These are phyloP conservation scores for Cheumatopsyche charites DNA, from an alignment of 1,140 invertebrate genomes.

Conservation along the genomic window DNA sequence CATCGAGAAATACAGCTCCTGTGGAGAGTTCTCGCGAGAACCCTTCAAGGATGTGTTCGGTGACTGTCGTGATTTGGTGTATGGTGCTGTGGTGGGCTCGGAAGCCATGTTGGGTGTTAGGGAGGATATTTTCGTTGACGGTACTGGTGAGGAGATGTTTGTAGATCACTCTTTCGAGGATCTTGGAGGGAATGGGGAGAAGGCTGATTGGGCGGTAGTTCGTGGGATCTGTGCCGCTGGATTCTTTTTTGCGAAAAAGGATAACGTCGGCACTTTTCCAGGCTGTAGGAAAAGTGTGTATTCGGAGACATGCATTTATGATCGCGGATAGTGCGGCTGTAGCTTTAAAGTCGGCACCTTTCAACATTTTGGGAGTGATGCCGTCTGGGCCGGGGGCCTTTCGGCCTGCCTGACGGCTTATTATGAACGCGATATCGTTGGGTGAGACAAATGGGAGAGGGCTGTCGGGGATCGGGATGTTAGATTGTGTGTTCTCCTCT, in stretches of 20 bases:
- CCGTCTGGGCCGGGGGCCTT: background rate
- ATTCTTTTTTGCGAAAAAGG: background rate
- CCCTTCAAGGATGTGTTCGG: slow-evolving; percentile 40
- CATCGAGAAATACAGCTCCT: slow-evolving; percentile 48
- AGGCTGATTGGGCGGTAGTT: slow-evolving; percentile 47
- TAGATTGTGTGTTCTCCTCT: background rate
- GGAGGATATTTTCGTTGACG: no score
- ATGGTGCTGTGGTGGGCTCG: slow-evolving; percentile 40
- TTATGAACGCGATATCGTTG: background rate
- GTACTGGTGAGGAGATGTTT: no score
- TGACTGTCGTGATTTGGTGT: slow-evolving; percentile 44
- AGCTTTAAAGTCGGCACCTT: background rate
- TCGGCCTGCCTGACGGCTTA: background rate
- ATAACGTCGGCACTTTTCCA: slow-evolving; percentile 5
- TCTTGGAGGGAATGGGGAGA: slow-evolving; percentile 45
- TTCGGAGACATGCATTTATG: background rate
- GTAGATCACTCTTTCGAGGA: slow-evolving; percentile 47
- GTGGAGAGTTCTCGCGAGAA: slow-evolving; percentile 46
- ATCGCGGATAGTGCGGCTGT: background rate
- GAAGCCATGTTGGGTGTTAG: slow-evolving; percentile 47
- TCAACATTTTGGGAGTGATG: background rate
- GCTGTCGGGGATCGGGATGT: background rate
- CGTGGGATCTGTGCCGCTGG: background rate
- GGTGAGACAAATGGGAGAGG: background rate
- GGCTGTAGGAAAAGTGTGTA: background rate